Base-by-base conservation (phyloP, 2,888 invertebrate genomes). In the Magallana nippona region DNA sequence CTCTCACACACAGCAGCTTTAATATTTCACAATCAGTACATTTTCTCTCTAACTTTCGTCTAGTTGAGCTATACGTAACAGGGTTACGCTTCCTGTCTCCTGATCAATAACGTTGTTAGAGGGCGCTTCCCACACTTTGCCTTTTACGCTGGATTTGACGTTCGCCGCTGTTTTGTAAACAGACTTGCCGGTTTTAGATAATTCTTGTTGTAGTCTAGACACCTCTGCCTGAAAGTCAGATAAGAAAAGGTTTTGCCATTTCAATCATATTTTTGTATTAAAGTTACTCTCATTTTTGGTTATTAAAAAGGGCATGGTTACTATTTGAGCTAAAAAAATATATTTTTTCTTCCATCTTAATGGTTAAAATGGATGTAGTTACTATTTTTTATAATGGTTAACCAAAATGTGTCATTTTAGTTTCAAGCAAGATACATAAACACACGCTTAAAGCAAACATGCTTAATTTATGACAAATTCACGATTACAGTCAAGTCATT, bases 161-260 rank as follows among this genome's bases (percentile, higher is more conserved):
- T 62, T 82, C 44, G 71, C 71, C 2, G 85, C 85, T 60, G 79
- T 86, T 22, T 83, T 79, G 27, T 82, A 84, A 8, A 86, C 84
- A 10, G 80, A 82, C 15, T 62, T 63, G 62, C 88, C 89, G 3
- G 86, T 87, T 83, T 88, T 88, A 13, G 83, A 79, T 17, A 89
- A 82, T 77, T 89, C 89, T 60, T 86, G 84, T 62, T 89, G 89
- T 19, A 89, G 83, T 58, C 85, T 78, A 56, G 86, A 86, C 22
- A 89, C 87, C 79, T 89, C 89, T 55, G 82, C 78, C 89, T 89
- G 86, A n/a, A 86, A 87, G 22, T 27, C 79, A 63, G 55, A 3
- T 27, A 5, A 44, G 44, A 44, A 44, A 44, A 3, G 5, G 27
- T 44, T 44, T 44, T 8, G 8, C 44, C 44, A 44, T 44, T 44